Percentiles rank a stretch among this genome's conserved stretches.
Evolutionary conservation across 2,888 invertebrate species (phyloP).

Genomic region (Campopleginae sp.): DNA sequence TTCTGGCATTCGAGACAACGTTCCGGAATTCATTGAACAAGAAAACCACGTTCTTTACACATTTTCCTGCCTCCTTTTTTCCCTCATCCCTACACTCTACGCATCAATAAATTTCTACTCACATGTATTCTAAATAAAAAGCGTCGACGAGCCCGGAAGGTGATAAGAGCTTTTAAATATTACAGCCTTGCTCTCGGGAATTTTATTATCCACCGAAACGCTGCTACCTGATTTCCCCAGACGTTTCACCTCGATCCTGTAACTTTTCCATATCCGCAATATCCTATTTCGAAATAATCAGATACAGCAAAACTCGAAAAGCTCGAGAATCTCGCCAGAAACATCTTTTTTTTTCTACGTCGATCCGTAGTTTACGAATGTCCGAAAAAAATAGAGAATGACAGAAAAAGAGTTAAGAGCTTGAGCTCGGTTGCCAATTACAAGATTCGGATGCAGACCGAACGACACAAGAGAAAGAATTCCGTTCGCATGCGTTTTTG

Average conservation of each 20-base stretch:
- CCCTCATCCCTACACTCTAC: slow-evolving; percentile 31
- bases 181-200: slow-evolving; percentile 37
- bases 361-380: background rate
- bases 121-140: slow-evolving; percentile 34
- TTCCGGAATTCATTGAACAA: slow-evolving; percentile 26
- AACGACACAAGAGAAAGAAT: slow-evolving; percentile 12
- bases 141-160: slow-evolving; percentile 9
- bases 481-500: background rate
- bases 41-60: background rate
- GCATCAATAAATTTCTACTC: slow-evolving; percentile 43
- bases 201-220: slow-evolving; percentile 47
- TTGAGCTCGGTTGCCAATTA: slow-evolving; percentile 26
- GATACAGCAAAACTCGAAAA: background rate
- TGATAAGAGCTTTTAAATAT: slow-evolving; percentile 63
- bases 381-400: slow-evolving; percentile 5
- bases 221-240: slow-evolving; percentile 63
- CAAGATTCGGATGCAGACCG: slow-evolving; percentile 26
- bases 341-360: background rate
- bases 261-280: slow-evolving; percentile 23
- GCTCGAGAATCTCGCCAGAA: background rate
- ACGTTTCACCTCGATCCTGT: slow-evolving; percentile 41
- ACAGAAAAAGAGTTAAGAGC: background rate
- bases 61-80: background rate
- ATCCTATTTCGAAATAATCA: background rate
- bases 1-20: slow-evolving; percentile 34